Conservation (phyloP, 2,888 invertebrate species). For the Eugnorisma glareosa region DNA sequence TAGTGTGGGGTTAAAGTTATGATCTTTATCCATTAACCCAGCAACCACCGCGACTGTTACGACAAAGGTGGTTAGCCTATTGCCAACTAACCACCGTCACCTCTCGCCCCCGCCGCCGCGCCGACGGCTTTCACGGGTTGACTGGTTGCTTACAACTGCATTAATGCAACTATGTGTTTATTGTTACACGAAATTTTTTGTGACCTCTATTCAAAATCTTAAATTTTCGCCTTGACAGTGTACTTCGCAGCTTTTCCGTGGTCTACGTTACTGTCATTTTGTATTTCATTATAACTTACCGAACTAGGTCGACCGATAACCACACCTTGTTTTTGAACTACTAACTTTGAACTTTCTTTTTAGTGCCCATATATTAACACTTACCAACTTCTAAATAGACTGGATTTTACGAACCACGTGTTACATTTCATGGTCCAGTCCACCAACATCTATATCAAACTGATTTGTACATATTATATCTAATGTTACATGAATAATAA, state of each 20-base stretch:
- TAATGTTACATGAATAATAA: constrained; percentile 31
- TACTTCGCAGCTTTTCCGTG: not conserved
- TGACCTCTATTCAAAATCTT: not conserved
- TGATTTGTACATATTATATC: constrained; percentile 1
- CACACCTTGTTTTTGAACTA: constrained; percentile 13
- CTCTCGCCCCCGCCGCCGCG: constrained; percentile 24
- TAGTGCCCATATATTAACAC: not conserved
- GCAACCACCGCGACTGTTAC: constrained; percentile 40
- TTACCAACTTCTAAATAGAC: not conserved
- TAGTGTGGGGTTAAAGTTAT: constrained; percentile 30
- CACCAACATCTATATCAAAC: not conserved
- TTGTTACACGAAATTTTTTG: not conserved
- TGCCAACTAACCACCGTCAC: constrained; percentile 37
- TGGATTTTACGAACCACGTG: not conserved
- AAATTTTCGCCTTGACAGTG: not conserved
- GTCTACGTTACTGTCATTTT: not conserved
- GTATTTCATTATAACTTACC: not conserved
- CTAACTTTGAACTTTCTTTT: constrained; percentile 26
- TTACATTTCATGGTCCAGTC: not conserved
- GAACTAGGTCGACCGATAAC: constrained; percentile 6
- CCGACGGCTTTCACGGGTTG: constrained; percentile 37
- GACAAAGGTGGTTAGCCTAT: constrained; percentile 41
- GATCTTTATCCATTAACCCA: constrained; percentile 55
- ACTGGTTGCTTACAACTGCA: constrained; percentile 26
- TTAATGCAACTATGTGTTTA: constrained; percentile 3